Evolutionary conservation across 2,113 vertebrate species (phyloP).

Genomic region (Epinephelus lanceolatus): DNA sequence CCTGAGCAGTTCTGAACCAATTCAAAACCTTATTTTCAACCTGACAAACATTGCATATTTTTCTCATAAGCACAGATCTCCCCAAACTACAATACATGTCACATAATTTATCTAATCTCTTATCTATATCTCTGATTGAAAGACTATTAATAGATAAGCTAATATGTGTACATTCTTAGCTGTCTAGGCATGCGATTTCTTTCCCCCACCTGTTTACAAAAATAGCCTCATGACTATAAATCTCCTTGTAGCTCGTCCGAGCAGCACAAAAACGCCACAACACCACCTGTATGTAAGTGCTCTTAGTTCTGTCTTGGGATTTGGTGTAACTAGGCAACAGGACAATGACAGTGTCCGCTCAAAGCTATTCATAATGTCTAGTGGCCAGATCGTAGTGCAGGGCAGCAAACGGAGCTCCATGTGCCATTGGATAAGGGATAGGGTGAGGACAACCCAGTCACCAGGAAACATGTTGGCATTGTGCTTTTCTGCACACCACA

Average conservation of each 20-base stretch:
- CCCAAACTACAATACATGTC: conserved; percentile 38
- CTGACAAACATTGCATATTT: conserved; percentile 81
- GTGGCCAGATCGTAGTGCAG: neutral
- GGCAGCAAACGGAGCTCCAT: neutral
- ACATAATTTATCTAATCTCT: conserved; percentile 47
- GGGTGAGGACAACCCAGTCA: neutral
- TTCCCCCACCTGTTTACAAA: conserved; percentile 60
- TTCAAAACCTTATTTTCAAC: conserved; percentile 60
- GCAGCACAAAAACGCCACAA: conserved; percentile 28
- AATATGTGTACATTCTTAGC: conserved; percentile 82
- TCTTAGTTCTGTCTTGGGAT: conserved; percentile 29
- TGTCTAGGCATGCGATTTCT: conserved; percentile 72
- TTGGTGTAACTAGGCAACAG: conserved; percentile 36
- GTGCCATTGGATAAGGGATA: neutral
- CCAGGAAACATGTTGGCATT: no score
- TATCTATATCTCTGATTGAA: conserved; percentile 46
- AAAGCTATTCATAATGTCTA: conserved; percentile 35
- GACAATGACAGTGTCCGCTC: conserved; percentile 8
- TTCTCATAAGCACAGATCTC: conserved; percentile 38
- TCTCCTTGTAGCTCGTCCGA: conserved; percentile 45
- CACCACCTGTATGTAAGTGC: neutral
- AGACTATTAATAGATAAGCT: conserved; percentile 52
- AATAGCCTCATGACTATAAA: conserved; percentile 55
- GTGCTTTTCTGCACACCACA: no score
- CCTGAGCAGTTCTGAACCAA: conserved; percentile 75